Percentiles rank a stretch among this genome's conserved stretches.
Conservation (phyloP, 1,140 invertebrate genomes). For the Myzus persicae region DNA sequence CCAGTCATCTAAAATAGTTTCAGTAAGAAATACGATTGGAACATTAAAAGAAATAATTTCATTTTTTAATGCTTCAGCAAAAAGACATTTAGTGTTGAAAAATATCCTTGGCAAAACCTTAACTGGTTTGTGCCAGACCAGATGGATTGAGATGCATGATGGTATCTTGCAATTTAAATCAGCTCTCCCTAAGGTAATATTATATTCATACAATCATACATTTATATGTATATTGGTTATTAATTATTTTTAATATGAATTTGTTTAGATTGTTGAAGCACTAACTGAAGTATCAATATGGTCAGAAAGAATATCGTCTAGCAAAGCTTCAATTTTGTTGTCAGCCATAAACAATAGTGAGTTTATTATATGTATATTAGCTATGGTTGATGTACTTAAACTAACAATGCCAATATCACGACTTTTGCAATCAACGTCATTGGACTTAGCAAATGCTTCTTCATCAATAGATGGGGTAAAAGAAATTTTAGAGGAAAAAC, state of each 20-base stretch:
- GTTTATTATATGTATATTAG: background rate
- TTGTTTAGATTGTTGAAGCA: too few species aligned
- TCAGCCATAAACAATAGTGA: background rate
- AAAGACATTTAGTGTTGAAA: background rate
- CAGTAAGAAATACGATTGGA: background rate
- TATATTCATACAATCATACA: too few species aligned
- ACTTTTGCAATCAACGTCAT: background rate
- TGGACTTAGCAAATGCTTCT: background rate
- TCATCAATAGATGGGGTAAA: background rate
- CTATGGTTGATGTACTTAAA: background rate
- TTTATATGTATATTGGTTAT: too few species aligned
- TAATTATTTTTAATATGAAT: too few species aligned
- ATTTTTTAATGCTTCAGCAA: background rate
- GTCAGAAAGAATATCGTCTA: too few species aligned
- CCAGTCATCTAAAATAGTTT: background rate
- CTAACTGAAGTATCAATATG: too few species aligned
- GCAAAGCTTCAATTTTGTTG: background rate
- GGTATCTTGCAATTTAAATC: background rate
- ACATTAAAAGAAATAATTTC: background rate
- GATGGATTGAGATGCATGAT: background rate
- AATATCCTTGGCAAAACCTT: background rate
- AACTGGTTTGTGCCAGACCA: background rate
- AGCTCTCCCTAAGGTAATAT: background rate
- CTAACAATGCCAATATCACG: background rate
- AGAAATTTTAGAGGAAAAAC: background rate